Conservation (phyloP, 2,888 invertebrate genomes). For the Dynastes grantii region DNA sequence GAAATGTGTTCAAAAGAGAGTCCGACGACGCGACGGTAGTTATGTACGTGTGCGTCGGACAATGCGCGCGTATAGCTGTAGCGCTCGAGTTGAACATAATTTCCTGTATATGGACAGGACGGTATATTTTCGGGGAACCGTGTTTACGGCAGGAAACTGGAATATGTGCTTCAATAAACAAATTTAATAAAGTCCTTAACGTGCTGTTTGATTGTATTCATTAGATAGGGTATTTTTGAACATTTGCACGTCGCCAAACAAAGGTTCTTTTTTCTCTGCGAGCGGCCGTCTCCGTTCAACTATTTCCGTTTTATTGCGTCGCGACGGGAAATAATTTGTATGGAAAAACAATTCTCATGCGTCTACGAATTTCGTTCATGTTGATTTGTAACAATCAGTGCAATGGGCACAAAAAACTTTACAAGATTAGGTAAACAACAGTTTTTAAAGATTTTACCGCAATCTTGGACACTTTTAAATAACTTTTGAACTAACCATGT, state of each 20-base stretch:
- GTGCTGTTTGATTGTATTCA: conserved; percentile 45
- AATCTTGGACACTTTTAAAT: too few species aligned
- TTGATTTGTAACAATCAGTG: too few species aligned
- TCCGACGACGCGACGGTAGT: conserved; percentile 32
- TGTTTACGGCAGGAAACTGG: conserved; percentile 58
- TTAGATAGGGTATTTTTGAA: conserved; percentile 39
- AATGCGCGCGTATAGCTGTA: conserved; percentile 59
- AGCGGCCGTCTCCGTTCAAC: conserved; percentile 2
- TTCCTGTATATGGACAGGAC: conserved; percentile 60
- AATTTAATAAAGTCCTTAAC: conserved; percentile 53
- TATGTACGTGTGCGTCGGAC: conserved; percentile 52
- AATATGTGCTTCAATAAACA: conserved; percentile 59
- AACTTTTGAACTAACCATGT: too few species aligned
- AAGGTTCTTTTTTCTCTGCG: neutral
- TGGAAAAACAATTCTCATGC: neutral
- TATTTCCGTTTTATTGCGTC: conserved; percentile 32
- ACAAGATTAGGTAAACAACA: too few species aligned
- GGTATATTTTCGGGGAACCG: conserved; percentile 58
- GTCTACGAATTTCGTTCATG: too few species aligned
- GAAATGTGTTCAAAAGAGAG: conserved; percentile 39
- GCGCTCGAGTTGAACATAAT: conserved; percentile 61
- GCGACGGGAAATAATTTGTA: conserved; percentile 24
- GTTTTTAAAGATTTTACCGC: too few species aligned
- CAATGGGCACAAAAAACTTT: too few species aligned
- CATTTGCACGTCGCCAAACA: neutral